These are phyloP conservation scores for Centruroides vittatus DNA, from an alignment of 1,140 invertebrate genomes.

Conservation along the genomic window DNA sequence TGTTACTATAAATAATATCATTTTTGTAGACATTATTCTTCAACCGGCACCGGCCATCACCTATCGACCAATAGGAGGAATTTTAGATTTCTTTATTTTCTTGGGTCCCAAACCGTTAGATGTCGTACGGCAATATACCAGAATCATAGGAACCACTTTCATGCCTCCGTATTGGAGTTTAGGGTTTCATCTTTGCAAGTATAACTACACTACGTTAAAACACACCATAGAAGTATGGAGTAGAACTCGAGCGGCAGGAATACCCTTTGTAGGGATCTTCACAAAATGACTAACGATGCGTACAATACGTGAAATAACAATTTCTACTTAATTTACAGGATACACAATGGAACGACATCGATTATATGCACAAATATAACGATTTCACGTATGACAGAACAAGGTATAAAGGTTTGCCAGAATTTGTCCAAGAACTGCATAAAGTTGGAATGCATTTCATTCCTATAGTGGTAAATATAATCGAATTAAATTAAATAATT, in stretches of 20 bases:
- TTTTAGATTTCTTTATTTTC: constrained; percentile 58
- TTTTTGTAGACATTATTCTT: constrained; percentile 42
- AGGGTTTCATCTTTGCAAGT: constrained; percentile 42
- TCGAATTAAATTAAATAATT: no score
- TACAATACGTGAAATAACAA: no score
- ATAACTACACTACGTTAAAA: constrained; percentile 49
- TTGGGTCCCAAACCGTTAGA: constrained; percentile 48
- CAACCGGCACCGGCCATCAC: constrained; percentile 63
- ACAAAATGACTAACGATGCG: no score
- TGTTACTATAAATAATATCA: no score
- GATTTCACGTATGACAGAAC: constrained; percentile 30
- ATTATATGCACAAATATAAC: constrained; percentile 27
- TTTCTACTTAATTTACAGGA: no score
- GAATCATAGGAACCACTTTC: constrained; percentile 23
- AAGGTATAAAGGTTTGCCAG: constrained; percentile 25
- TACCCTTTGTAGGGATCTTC: constrained; percentile 26
- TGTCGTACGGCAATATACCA: constrained; percentile 35
- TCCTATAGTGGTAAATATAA: constrained; percentile 3
- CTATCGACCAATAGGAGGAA: constrained; percentile 55
- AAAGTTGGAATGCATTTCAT: constrained; percentile 26
- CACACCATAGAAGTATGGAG: constrained; percentile 38
- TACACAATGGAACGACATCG: constrained; percentile 33
- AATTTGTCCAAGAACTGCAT: constrained; percentile 29
- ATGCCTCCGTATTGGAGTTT: constrained; percentile 35
- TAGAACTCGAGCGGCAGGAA: constrained; percentile 23